Base-by-base conservation (phyloP, 1,140 invertebrate genomes). In the Protaetia brevitarsis region DNA sequence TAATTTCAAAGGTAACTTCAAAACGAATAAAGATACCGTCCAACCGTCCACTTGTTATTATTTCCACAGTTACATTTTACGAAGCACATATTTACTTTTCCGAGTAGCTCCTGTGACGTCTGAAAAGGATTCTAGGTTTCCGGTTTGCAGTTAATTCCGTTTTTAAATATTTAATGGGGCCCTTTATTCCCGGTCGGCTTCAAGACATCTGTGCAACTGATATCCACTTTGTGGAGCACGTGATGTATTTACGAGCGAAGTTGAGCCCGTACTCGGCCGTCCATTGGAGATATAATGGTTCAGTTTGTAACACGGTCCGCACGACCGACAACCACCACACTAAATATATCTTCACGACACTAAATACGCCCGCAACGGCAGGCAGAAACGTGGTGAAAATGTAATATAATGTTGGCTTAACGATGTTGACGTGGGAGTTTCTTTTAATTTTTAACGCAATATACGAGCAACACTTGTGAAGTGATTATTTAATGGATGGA, bases 181-280 rank as follows among this genome's bases (percentile, higher is more conserved):
- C 11, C 37, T 16, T 19, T 45, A 45, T 19, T 16, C 37, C 16
- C 37, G 23, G 37, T 19, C 37, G 37, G 37, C 23, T 45, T 21
- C 13, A 45, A 19, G 37, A 45, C 37, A 45, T 45, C 37, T 45
- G 37, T 13, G 37, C 37, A 45, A 45, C 13, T 45, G 37, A 45
- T 45, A 45, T 45, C 37, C 37, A 45, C 37, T 45, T 45, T 45
- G 37, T 13, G 37, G 37, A 45, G 37, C 23, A 45, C 37, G 37
- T 45, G 37, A 45, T 16, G 37, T 45, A 21, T 45, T 45, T 45
- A 45, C 37, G 37, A 45, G 37, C 37, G 37, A 45, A 45, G n/a
- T 45, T 45, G 23, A 21, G 23, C 13, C 37, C 37, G 2, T 45
- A 45, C 5, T 45, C 23, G n/a, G 23, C 37, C 37, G 37, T 45